Evolutionary conservation across 2,888 invertebrate genomes (phyloP).

Genomic region (Mimas tiliae): DNA sequence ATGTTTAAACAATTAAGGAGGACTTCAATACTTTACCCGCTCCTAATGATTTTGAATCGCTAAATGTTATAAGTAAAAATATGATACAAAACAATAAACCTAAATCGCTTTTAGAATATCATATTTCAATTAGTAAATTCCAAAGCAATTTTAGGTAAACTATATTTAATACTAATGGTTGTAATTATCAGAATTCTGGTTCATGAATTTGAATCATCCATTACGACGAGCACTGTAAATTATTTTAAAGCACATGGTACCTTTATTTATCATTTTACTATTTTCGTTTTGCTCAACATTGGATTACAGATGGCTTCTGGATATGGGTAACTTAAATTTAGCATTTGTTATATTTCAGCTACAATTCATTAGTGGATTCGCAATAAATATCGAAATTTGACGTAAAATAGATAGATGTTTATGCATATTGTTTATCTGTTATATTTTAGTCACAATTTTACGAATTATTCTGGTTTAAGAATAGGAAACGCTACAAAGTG

Average conservation of each 20-base stretch:
- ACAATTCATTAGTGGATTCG: background rate
- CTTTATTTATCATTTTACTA: conserved; percentile 25
- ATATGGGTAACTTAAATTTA: conserved; percentile 61
- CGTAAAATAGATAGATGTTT: background rate
- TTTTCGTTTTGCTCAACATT: conserved; percentile 78
- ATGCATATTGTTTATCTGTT: no score
- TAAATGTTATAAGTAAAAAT: background rate
- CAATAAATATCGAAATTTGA: background rate
- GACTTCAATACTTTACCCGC: background rate
- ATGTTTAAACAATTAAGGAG: no score
- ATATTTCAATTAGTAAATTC: no score
- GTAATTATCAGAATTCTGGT: background rate
- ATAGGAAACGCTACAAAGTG: no score
- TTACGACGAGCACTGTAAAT: conserved; percentile 11
- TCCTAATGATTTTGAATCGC: background rate
- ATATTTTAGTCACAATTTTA: no score
- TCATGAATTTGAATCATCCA: conserved; percentile 1
- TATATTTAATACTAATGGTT: background rate
- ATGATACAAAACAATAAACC: background rate
- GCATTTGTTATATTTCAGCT: background rate
- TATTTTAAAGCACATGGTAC: conserved; percentile 13
- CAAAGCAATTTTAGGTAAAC: background rate
- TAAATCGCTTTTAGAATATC: background rate
- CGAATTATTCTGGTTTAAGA: no score
- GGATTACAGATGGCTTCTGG: conserved; percentile 80